Base-by-base conservation (phyloP, 2,888 invertebrate genomes). In the Synanthedon vespiformis region DNA sequence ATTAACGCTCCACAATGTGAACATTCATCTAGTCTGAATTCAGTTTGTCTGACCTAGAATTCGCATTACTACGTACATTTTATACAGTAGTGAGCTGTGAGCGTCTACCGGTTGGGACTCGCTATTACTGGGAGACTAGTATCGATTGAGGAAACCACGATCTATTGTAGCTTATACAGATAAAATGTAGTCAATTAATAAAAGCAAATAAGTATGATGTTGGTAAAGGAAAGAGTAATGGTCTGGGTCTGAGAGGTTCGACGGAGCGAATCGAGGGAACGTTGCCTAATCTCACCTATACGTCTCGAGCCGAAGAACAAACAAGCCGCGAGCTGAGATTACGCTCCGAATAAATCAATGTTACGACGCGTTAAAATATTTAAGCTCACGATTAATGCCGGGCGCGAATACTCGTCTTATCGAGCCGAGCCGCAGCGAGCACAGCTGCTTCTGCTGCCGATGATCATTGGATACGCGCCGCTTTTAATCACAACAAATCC, bases 331-430 rank as follows among this genome's bases (percentile, higher is more conserved):
- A 77, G 80, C 75, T 72, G 74, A 82, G 86, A 86, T 86, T 86
- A 85, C 76, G 77, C 72, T 75, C 62, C 69, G 79, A 82, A 87
- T 86, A 87, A 87, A 87, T 87, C 86, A 86, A 85, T 86, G 85
- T 83, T 85, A 80, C 83, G 80, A 81, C 81, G 85, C 81, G 85
- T 86, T 86, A 84, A 85, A 87, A 86, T 85, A 84, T 87, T 85
- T 83, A 86, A 86, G 82, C 81, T 78, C 74, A 77, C 83, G 85
- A 84, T 85, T 85, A 86, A 85, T 85, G 83, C 74, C 65, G 70
- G 71, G 69, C 65, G 75, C 68, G 73, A 72, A 73, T 72, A 68
- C 68, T 68, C 70, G 72, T 71, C 75, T 80, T 79, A 77, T 76
- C 77, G 74, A 70, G 69, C 63, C 67, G 67, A 66, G 65, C 68